Evolutionary conservation across 2,888 invertebrate species (phyloP), one percentile per base, ranked within the genome.

Genomic region (Calliphora vomitoria): DNA sequence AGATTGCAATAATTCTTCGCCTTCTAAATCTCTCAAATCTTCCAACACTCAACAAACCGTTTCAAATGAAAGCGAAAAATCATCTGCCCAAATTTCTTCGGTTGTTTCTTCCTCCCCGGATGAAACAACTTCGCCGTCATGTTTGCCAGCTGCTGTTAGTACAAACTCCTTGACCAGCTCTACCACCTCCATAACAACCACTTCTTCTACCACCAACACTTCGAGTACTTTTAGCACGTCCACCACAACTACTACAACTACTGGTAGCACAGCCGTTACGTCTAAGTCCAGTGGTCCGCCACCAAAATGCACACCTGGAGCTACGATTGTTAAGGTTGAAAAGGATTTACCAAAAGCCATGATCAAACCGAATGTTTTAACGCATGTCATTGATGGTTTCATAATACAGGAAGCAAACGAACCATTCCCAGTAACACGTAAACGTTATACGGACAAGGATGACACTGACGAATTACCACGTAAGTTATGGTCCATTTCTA

Each of bases 321-420:
- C 90, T 35, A 91, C 91, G n/a, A 90, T 58, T 82, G 90, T 89
- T 35, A 91, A 92, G 71, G 87, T 90, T 91, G 94, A 92, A 82
- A 93, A 91, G 76, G 93, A 91, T 92, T 95, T 97, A 53, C 97
- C 97, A 20, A 97, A 98, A 93, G 98, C 98, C 1, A 97, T 98
- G 96, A 98, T 98, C 15, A 98, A 98, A 93, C 98, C 98, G 0
- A 98, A 98, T 92, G 98, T 99, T 8, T 94, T 99, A 75, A 99
- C 99, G 0, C 99, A 99, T 93, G 98, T 99, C 35, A 99, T 99
- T 88, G 99, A 98, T 93, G 99, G 98, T 75, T 99, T 98, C 93
- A 97, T 99, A 8, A 99, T 99, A 89, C 98, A 98, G 93, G 99
- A 99, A 94, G 98, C 97, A 0, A 97, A 96, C 1, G 98, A 98